phyloP scores from a whole-genome alignment of 92 coral and sea anemone species.

The Umimayanthus chanpuru region DNA sequence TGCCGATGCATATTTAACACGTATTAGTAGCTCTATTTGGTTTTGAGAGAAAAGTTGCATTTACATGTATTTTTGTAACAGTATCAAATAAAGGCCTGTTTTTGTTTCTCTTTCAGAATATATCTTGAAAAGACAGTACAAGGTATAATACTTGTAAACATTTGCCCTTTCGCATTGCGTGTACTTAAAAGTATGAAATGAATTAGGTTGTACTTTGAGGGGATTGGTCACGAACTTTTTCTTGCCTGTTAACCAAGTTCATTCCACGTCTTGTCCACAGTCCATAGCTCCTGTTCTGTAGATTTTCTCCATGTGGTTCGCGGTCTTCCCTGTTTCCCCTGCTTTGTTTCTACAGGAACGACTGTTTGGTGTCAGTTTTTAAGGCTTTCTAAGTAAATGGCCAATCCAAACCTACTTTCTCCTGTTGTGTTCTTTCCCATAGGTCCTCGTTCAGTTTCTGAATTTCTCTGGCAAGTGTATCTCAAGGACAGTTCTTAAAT shows the following conservation, averaged over 20 bases:
- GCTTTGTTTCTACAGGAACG: neutral
- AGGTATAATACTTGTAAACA: constrained; percentile 57
- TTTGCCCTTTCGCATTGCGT: neutral
- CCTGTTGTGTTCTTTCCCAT: neutral
- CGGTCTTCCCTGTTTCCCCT: neutral
- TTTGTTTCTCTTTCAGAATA: constrained; percentile 62
- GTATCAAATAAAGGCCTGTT: neutral
- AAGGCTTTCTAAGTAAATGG: neutral
- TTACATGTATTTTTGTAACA: too few species aligned
- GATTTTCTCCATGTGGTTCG: neutral
- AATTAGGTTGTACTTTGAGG: too few species aligned
- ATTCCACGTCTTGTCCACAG: too few species aligned
- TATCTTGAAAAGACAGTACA: constrained; percentile 77
- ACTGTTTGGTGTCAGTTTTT: neutral
- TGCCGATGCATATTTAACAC: too few species aligned
- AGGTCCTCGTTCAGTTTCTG: neutral
- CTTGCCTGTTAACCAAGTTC: too few species aligned
- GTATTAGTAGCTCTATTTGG: too few species aligned
- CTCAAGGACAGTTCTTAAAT: neutral
- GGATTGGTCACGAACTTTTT: too few species aligned
- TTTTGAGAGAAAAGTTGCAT: too few species aligned
- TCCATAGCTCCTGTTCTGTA: neutral
- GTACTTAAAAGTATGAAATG: too few species aligned
- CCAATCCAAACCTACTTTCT: neutral
- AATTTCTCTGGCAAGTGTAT: neutral